phyloP scores from a whole-genome alignment of 53 echinoderm and acorn worm species.

The Paracentrotus lividus region DNA sequence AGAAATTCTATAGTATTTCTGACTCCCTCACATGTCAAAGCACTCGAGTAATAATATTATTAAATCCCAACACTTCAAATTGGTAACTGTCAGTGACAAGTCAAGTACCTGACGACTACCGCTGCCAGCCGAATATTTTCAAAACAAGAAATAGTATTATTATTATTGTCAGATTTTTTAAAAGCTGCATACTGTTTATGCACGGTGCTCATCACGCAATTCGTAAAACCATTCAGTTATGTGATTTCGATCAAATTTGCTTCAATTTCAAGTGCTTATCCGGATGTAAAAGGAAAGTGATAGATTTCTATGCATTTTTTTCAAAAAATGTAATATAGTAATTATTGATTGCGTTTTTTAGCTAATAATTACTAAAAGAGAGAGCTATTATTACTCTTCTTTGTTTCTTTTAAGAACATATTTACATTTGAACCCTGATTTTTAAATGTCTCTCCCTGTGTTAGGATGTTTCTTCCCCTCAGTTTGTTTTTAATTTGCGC shows the following conservation, averaged over 20 bases:
- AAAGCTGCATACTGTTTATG: not conserved
- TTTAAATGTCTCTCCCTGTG: not conserved
- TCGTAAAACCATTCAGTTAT: not conserved
- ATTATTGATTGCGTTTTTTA: too few relatives aligned
- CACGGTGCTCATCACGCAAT: not conserved
- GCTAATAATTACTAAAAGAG: too few relatives aligned
- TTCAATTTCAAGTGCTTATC: not conserved
- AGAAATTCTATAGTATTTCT: not conserved
- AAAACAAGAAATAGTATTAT: not conserved
- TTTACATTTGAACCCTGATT: too few relatives aligned
- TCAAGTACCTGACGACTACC: not conserved
- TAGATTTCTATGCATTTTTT: not conserved
- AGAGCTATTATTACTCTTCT: too few relatives aligned
- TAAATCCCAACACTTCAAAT: not conserved
- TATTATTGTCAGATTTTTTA: not conserved
- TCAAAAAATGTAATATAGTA: too few relatives aligned
- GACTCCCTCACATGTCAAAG: not conserved
- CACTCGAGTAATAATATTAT: not conserved
- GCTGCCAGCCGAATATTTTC: not conserved
- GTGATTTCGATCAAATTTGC: not conserved
- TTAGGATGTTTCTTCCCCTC: not conserved
- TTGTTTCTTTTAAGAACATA: too few relatives aligned
- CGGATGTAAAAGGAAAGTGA: not conserved
- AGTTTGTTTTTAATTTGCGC: too few relatives aligned
- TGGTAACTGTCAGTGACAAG: slow-evolving; percentile 22